Evolutionary conservation across 2,888 invertebrate genomes (phyloP).

Genomic region (Physocephala rufipes): DNA sequence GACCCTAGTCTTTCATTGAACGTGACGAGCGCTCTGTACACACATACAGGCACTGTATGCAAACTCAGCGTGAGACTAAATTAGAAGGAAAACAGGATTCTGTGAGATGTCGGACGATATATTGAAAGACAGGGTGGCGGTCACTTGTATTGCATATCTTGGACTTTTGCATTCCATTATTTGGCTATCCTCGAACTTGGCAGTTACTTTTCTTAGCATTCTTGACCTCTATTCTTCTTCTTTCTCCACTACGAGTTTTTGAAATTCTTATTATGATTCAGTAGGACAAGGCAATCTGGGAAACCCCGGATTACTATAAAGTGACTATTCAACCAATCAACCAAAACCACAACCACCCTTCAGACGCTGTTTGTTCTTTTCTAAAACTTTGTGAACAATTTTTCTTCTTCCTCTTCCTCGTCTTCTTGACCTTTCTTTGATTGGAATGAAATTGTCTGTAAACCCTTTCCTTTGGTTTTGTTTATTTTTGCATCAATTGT

Average conservation of each 20-base stretch:
- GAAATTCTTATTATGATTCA: conserved; percentile 9
- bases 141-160: not conserved
- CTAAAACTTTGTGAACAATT: not conserved
- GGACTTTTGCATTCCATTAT: not conserved
- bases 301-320: too few relatives aligned
- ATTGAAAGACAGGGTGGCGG: not conserved
- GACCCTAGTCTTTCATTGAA: too few relatives aligned
- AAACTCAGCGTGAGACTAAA: not conserved
- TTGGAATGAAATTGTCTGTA: not conserved
- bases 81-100: not conserved
- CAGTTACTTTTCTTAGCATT: not conserved
- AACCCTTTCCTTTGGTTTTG: conserved; percentile 14
- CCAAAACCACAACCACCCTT: not conserved
- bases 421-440: not conserved
- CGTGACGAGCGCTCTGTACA: too few relatives aligned
- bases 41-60: too few relatives aligned
- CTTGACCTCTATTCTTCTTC: not conserved
- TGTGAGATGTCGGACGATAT: not conserved
- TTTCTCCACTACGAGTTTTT: not conserved
- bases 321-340: too few relatives aligned
- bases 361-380: not conserved
- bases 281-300: conserved; percentile 1
- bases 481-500: conserved; percentile 31
- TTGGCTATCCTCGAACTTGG: not conserved
- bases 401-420: not conserved